A percentile compares a stretch with the other conserved stretches of the same genome.
phyloP scores from a whole-genome alignment of 1,140 invertebrate genomes.

The Neuroterus valhalla region DNA sequence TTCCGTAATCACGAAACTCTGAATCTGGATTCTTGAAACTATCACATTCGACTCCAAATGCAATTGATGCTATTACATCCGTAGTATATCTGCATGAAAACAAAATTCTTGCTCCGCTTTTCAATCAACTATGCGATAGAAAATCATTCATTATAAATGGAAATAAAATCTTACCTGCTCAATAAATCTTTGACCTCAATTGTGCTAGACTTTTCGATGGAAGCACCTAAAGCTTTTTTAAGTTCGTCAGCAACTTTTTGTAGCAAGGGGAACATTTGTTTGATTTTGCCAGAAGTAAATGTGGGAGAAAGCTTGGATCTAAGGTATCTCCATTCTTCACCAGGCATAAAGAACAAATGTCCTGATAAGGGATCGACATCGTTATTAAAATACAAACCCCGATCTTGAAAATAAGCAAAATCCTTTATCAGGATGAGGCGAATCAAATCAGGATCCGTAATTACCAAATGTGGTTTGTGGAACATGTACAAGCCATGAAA shows the following conservation, averaged over 20 bases:
- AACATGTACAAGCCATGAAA: no score
- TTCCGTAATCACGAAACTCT: no score
- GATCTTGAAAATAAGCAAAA: constrained; percentile 72
- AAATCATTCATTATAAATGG: no score
- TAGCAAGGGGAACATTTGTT: constrained; percentile 74
- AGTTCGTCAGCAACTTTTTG: constrained; percentile 67
- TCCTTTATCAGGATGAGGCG: constrained; percentile 73
- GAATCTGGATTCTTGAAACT: no score
- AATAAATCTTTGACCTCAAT: constrained; percentile 40
- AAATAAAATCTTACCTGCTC: constrained; percentile 33
- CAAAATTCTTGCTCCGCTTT: no score
- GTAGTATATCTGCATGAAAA: no score
- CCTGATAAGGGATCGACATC: constrained; percentile 73
- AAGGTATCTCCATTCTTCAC: constrained; percentile 73
- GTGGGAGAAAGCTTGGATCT: constrained; percentile 74
- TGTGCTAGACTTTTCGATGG: background rate
- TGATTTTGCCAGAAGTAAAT: no score
- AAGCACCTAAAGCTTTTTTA: constrained; percentile 38
- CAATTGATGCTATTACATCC: no score
- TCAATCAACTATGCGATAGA: no score
- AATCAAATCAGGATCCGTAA: constrained; percentile 73
- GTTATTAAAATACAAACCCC: constrained; percentile 68
- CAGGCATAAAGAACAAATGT: constrained; percentile 72
- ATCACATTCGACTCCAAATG: no score
- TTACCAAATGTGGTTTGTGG: constrained; percentile 70